These are phyloP conservation scores for Heliornis fulica DNA, from an alignment of 2,113 vertebrate species.

Conservation along the genomic window DNA sequence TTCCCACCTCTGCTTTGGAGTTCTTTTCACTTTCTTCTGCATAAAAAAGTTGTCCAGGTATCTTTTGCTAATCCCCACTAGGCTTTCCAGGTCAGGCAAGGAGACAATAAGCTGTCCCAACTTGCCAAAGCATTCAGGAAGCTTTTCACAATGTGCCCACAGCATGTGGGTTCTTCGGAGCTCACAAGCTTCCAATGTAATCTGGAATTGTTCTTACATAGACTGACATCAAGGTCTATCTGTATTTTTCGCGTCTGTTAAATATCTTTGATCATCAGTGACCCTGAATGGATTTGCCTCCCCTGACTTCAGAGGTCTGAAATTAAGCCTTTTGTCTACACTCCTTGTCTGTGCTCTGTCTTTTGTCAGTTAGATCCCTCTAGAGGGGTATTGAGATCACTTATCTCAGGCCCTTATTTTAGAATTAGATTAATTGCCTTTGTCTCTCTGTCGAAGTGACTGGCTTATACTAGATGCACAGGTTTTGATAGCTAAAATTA, in stretches of 20 bases:
- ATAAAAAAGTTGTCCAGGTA: background rate
- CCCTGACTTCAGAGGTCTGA: background rate
- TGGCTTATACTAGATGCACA: background rate
- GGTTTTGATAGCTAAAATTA: background rate
- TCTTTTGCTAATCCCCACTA: background rate
- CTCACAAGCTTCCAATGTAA: background rate
- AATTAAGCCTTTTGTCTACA: conserved; percentile 23
- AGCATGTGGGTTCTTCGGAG: background rate
- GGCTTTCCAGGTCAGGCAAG: background rate
- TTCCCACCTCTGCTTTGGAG: background rate
- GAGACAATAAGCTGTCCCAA: background rate
- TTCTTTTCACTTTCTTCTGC: background rate
- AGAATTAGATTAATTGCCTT: conserved; percentile 17
- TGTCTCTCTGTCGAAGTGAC: background rate
- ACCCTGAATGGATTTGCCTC: background rate
- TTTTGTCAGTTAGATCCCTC: conserved; percentile 5
- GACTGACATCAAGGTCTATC: background rate
- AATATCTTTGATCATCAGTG: background rate
- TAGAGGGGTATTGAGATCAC: background rate
- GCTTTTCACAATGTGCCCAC: background rate
- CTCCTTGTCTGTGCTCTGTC: background rate
- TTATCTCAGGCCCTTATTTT: background rate
- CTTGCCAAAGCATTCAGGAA: background rate
- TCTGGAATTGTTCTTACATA: background rate
- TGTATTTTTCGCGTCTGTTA: background rate